Evolutionary conservation across 2,888 invertebrate species (phyloP).

Genomic region (Leucophenga maculata): DNA sequence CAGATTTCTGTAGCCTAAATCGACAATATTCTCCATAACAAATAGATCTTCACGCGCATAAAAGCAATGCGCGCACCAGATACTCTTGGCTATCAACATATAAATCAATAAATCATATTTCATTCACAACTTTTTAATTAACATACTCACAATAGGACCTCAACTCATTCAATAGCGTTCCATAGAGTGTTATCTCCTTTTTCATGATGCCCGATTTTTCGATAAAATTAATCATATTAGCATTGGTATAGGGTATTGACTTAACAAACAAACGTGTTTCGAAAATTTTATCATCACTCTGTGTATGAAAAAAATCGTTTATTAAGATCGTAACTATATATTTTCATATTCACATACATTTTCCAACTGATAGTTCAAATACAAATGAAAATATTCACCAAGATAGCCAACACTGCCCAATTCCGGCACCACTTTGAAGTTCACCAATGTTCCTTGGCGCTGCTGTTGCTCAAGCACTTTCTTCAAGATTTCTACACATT

Average conservation of each 20-base stretch:
- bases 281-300: slow-evolving; percentile 19
- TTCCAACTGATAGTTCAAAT: slow-evolving; percentile 48
- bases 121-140: background rate
- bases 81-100: slow-evolving; percentile 50
- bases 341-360: slow-evolving; percentile 36
- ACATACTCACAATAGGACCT: slow-evolving; percentile 54
- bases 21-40: slow-evolving; percentile 71
- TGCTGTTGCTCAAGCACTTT: slow-evolving; percentile 46
- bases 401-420: slow-evolving; percentile 55
- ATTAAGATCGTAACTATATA: background rate
- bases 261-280: slow-evolving; percentile 59
- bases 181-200: slow-evolving; percentile 59
- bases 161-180: slow-evolving; percentile 52
- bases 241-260: slow-evolving; percentile 53
- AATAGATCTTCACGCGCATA: slow-evolving; percentile 65
- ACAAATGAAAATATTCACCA: slow-evolving; percentile 64
- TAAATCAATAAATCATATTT: background rate
- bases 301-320: slow-evolving; percentile 10
- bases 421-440: slow-evolving; percentile 53
- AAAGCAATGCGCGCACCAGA: slow-evolving; percentile 68
- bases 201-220: slow-evolving; percentile 49
- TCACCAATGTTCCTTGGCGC: slow-evolving; percentile 37
- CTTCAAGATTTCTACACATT: slow-evolving; percentile 53
- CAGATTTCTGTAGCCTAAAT: slow-evolving; percentile 53
- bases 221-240: slow-evolving; percentile 47